Evolutionary conservation across 37 sponge, comb jelly and placozoan genomes (phyloP).

Genomic region (Axinella damicornis): DNA sequence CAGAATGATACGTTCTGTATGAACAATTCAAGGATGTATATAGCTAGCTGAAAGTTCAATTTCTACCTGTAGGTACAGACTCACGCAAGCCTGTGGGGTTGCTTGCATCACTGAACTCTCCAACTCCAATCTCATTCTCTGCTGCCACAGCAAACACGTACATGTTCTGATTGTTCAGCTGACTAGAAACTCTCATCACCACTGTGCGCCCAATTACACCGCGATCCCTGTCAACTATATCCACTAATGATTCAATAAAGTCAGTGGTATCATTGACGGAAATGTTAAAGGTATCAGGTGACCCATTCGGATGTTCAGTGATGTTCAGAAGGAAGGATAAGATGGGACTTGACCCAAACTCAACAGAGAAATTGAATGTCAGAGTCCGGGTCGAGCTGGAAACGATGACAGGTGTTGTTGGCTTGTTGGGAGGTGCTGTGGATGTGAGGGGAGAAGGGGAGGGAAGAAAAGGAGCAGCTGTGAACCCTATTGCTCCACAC

Average conservation of each 20-base stretch:
- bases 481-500: too few species aligned
- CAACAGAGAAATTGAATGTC: not conserved
- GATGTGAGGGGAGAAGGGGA: not conserved
- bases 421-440: not conserved
- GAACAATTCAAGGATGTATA: too few species aligned
- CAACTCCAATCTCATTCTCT: constrained; percentile 1
- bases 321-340: not conserved
- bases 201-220: not conserved
- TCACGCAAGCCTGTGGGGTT: constrained; percentile 4
- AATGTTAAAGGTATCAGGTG: too few species aligned
- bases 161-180: not conserved
- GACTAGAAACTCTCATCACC: not conserved
- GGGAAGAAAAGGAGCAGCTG: too few species aligned
- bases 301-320: not conserved
- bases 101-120: constrained; percentile 35
- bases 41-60: too few species aligned
- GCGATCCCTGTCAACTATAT: too few species aligned
- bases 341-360: not conserved
- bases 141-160: constrained; percentile 34
- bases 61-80: too few species aligned
- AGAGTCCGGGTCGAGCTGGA: not conserved
- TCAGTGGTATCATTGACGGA: too few species aligned
- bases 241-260: too few species aligned
- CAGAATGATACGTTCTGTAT: too few species aligned
- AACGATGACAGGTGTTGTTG: not conserved